phyloP scores from a whole-genome alignment of 2,113 vertebrate species.

The Ictalurus furcatus region DNA sequence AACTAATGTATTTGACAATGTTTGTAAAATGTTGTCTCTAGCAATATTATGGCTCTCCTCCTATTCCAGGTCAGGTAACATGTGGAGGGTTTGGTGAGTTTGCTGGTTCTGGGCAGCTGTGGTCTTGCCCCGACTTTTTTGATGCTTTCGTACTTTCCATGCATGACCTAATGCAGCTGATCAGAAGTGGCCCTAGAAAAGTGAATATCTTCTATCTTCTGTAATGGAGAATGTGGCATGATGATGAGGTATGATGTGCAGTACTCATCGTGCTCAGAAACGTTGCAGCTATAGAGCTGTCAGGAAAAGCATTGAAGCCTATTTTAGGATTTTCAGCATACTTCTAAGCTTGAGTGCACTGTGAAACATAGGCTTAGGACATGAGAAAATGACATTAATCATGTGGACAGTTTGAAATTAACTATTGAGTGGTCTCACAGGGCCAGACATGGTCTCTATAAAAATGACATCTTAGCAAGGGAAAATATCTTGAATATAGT shows the following conservation, averaged over 20 bases:
- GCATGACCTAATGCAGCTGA: constrained; percentile 22
- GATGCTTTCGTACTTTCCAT: neutral
- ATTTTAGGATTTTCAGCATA: constrained; percentile 15
- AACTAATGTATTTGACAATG: neutral
- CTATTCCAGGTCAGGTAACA: neutral
- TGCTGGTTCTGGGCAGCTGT: neutral
- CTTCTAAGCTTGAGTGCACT: neutral
- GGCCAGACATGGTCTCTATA: neutral
- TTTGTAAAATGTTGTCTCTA: neutral
- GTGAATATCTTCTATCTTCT: neutral
- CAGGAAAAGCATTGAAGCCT: neutral
- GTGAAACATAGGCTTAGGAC: neutral
- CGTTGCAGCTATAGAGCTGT: constrained; percentile 25
- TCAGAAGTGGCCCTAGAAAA: constrained; percentile 1
- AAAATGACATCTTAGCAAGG: neutral
- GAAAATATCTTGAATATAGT: neutral
- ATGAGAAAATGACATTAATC: constrained; percentile 21
- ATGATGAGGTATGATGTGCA: constrained; percentile 6
- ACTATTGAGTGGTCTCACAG: neutral
- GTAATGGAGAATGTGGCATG: constrained; percentile 7
- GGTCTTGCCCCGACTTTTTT: neutral
- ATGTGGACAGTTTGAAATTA: constrained; percentile 14
- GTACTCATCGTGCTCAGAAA: constrained; percentile 6
- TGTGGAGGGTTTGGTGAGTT: neutral
- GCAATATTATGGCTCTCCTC: neutral